Evolutionary conservation across 2,113 vertebrate genomes (phyloP), one percentile per base, ranked within the genome.

Genomic region (Thryonomys swinderianus): DNA sequence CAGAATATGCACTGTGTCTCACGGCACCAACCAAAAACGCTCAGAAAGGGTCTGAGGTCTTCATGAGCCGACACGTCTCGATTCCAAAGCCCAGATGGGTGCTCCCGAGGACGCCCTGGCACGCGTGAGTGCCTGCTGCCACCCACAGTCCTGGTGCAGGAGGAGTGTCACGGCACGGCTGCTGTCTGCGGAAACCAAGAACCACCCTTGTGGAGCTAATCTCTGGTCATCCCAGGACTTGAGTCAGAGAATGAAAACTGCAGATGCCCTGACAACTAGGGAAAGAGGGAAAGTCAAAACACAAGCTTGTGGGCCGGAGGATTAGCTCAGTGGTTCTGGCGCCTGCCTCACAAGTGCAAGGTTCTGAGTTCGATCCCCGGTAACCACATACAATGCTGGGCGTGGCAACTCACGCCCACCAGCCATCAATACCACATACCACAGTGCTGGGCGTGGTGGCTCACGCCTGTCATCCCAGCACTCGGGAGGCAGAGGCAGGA

Each of bases 81-180:
- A 57, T 5, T 18, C 37, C 30, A 48, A 14, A 62, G 45, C 32
- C 3, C 32, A 1, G 40, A 37, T 0, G 17, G 25, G 5, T 66
- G 21, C 74, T 34, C 3, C 23, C 18, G 0, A 64, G 20, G 13
- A 7, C 25, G 25, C 18, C 5, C 5, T 12, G 17, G 0, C 1
- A 3, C 4, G 17, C 17, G 59, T 7, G 14, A 61, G 16, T 1
- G 23, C 9, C 13, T 8, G 25, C 25, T 30, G 40, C 4, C 1
- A 27, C 71, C 71, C 45, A 7, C 45, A 30, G 14, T 25, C 66
- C 64, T 7, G 7, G 30, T 6, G 4, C 14, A 23, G 11, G 27
- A 32, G 1, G 7, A 40, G 11, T 0, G 6, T 48, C 57, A 14
- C 0, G 16, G 25, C 48, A 2, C 0, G 7, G 67, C 4, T 27